Conservation (phyloP, 2,888 invertebrate genomes). For the Colostygia pectinataria region DNA sequence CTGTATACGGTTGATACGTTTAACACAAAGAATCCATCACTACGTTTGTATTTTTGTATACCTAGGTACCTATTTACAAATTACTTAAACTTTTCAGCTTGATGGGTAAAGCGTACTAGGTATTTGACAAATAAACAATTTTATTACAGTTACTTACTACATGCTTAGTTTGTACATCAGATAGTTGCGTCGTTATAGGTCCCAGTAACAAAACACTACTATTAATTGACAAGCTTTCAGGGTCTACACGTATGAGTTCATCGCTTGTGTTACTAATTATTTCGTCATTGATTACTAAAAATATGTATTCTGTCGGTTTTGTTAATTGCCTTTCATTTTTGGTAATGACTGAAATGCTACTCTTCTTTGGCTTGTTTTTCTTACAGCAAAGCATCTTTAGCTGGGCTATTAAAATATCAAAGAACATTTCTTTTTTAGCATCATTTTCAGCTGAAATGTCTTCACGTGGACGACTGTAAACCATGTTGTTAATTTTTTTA, state of each 20-base stretch:
- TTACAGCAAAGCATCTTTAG: constrained; percentile 71
- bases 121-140: background rate
- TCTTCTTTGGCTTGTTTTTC: constrained; percentile 42
- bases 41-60: too few relatives aligned
- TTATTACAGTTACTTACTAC: constrained; percentile 60
- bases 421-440: constrained; percentile 63
- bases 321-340: constrained; percentile 32
- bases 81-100: too few relatives aligned
- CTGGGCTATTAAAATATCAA: constrained; percentile 68
- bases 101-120: too few relatives aligned
- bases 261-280: constrained; percentile 61
- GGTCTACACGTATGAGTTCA: constrained; percentile 67
- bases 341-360: constrained; percentile 36
- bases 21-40: too few relatives aligned
- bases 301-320: constrained; percentile 58
- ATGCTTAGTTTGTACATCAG: constrained; percentile 59
- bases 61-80: too few relatives aligned
- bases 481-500: constrained; percentile 60
- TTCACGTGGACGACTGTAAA: constrained; percentile 51
- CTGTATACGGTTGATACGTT: too few relatives aligned
- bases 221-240: constrained; percentile 66
- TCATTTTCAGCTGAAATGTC: constrained; percentile 46
- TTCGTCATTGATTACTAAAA: constrained; percentile 73
- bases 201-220: constrained; percentile 70
- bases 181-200: constrained; percentile 63